Conservation (phyloP, 2,113 vertebrate genomes). For the Emydura subglobosa region DNA sequence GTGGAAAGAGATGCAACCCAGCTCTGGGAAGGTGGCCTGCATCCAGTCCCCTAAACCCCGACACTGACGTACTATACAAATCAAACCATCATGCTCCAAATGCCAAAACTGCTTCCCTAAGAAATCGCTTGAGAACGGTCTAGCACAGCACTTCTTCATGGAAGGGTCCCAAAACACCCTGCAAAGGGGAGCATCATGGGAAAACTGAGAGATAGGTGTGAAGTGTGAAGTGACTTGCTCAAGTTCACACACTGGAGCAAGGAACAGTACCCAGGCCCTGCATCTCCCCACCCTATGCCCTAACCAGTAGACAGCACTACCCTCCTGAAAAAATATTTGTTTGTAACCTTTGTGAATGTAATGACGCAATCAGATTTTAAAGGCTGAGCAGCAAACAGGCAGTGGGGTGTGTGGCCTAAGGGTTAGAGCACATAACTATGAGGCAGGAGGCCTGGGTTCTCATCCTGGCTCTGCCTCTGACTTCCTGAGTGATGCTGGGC, state of each 20-base stretch:
- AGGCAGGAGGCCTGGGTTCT: too few species aligned
- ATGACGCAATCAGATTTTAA: not conserved
- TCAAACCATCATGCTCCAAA: not conserved
- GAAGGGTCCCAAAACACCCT: not conserved
- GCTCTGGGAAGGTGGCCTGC: not conserved
- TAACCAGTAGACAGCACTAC: not conserved
- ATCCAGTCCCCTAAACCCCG: not conserved
- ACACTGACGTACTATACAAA: not conserved
- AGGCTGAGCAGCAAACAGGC: too few species aligned
- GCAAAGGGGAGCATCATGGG: not conserved
- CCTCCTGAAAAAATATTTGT: not conserved
- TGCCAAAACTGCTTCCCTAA: not conserved
- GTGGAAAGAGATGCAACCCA: not conserved
- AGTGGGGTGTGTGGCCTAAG: too few species aligned
- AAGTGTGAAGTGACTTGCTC: not conserved
- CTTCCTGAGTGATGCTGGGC: too few species aligned
- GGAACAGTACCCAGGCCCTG: too few species aligned
- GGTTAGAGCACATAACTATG: not conserved
- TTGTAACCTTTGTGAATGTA: not conserved
- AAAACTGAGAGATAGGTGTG: not conserved
- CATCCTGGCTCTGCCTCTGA: too few species aligned
- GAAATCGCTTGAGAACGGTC: not conserved
- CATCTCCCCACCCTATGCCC: too few species aligned
- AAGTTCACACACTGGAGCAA: too few species aligned
- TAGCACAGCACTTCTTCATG: not conserved